These are phyloP conservation scores for Phylloscopus whistleri DNA, from an alignment of 2,113 vertebrate species.

Conservation along the genomic window DNA sequence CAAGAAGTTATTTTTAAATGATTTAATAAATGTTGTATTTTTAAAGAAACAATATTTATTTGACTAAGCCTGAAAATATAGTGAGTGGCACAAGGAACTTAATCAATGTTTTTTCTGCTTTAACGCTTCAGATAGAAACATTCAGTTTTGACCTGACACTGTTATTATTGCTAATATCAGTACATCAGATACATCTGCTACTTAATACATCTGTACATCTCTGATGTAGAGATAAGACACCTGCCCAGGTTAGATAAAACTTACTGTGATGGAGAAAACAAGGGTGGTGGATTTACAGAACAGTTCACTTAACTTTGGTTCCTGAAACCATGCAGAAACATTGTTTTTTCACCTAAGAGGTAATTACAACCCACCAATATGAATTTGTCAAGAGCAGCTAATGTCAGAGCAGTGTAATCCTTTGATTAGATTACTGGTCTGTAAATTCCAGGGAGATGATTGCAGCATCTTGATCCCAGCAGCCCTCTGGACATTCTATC, in stretches of 20 bases:
- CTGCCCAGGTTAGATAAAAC: neutral
- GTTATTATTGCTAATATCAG: neutral
- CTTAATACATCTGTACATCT: neutral
- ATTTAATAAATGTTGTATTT: neutral
- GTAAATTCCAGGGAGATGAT: neutral
- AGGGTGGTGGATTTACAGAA: neutral
- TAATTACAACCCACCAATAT: neutral
- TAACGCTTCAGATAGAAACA: neutral
- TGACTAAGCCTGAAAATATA: neutral
- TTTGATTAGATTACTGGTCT: neutral
- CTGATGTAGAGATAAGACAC: neutral
- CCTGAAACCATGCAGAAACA: neutral
- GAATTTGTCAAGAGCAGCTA: neutral
- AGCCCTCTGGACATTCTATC: neutral
- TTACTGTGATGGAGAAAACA: neutral
- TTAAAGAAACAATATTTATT: neutral
- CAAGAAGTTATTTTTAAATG: neutral
- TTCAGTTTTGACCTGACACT: neutral
- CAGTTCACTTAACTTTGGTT: neutral
- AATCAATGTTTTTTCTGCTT: neutral
- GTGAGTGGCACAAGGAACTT: neutral
- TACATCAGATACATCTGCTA: neutral
- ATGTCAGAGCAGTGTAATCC: neutral
- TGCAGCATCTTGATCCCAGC: neutral
- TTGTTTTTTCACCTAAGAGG: neutral